Evolutionary conservation across 2,113 vertebrate genomes (phyloP), one percentile per base, ranked within the genome.

Genomic region (Hypomesus transpacificus): DNA sequence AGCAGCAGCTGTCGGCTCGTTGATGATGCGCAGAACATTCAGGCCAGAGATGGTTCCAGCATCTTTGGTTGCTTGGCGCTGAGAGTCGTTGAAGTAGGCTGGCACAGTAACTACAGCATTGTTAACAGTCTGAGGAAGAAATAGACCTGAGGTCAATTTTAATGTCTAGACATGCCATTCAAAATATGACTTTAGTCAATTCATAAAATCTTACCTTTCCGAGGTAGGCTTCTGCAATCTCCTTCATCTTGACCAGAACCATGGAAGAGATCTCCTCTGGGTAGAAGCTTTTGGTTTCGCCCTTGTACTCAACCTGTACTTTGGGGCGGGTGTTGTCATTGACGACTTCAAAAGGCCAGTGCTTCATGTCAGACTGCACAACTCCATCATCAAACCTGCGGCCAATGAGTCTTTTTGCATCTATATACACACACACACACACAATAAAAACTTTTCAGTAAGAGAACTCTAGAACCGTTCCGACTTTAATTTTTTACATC

Each of bases 351-450:
- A 93, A 93, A 2, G 92, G 92, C 92, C 92, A 93, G 85, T 93
- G 90, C 74, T 93, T 93, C 92, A 93, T 93, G 46, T 93, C 92
- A 0, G 92, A 90, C 76, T 93, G 92, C 3, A 93, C 92, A 71
- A 92, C 89, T 0, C 61, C 1, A 18, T 93, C 92, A 0, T 93
- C 92, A 81, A 93, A 93, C 74, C 88, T 84, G 53, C 92, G 87
- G 3, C 92, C 92, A 71, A 93, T 93, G 57, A 93, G 79, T 11
- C 92, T 82, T 66, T 93, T 93, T 75, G 92, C 92, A 87, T 93
- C 92, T 93, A 79, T 9, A 73, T 71, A 51, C 50, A 3, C 46
- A 4, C 53, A 0, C n/a, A 58, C 52, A 22, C 9, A 14, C 20
- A 46, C 6, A 66, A 31, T 14, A 1, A 66, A 3, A 16, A 8